phyloP scores from a whole-genome alignment of 30 jellyfish, hydroid and myxozoan genomes.

The Hydractinia symbiolongicarpus region DNA sequence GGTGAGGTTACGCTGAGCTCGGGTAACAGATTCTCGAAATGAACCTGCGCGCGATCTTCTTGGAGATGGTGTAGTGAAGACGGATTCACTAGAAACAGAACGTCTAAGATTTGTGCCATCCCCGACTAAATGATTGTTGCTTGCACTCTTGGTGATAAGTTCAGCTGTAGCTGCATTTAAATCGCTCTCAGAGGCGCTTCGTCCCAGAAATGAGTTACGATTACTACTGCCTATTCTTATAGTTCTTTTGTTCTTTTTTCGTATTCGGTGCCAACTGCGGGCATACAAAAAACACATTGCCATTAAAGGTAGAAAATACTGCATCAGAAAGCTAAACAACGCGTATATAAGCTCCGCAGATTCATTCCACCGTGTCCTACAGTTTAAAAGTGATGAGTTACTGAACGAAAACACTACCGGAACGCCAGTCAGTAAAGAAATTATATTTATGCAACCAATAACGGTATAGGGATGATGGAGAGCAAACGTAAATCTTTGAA shows the following conservation, averaged over 20 bases:
- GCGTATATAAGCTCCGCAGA: neutral
- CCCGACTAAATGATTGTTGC: neutral
- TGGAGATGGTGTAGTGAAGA: neutral
- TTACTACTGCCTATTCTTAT: neutral
- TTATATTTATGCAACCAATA: neutral
- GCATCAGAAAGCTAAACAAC: slow-evolving; percentile 15
- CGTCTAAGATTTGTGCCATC: neutral
- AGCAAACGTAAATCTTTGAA: neutral
- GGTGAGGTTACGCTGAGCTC: slow-evolving; percentile 24
- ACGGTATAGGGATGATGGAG: neutral
- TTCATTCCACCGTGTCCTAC: slow-evolving; percentile 5
- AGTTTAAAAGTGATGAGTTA: neutral
- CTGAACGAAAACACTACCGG: neutral
- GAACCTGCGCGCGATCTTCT: neutral
- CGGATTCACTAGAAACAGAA: neutral
- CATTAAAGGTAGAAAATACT: slow-evolving; percentile 14
- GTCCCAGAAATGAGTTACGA: slow-evolving; percentile 2
- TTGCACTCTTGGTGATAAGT: neutral
- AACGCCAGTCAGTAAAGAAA: slow-evolving; percentile 1
- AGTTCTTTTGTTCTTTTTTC: slow-evolving; percentile 18
- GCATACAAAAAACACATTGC: slow-evolving; percentile 16
- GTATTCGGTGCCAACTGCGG: slow-evolving; percentile 31
- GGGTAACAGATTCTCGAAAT: slow-evolving; percentile 19
- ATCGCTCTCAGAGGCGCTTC: too few relatives aligned
- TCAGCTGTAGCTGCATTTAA: neutral